Percentiles rank a stretch among this genome's conserved stretches.
phyloP scores from a whole-genome alignment of 2,797 vertebrate species.

The Gymnocypris eckloni region DNA sequence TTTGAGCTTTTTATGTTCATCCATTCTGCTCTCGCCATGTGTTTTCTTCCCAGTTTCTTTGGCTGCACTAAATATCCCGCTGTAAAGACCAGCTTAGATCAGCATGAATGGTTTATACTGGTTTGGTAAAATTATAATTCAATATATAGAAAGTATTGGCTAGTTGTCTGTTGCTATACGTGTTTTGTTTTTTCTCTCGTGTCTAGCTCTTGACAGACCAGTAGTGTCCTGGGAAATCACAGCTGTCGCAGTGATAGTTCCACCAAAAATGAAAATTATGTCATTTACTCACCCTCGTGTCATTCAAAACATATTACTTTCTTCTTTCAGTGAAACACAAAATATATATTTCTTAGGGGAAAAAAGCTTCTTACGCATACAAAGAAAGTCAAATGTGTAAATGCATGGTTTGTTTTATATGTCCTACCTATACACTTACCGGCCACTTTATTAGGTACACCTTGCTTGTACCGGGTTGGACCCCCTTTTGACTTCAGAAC shows the following conservation, averaged over 20 bases:
- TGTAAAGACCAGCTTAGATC: background rate
- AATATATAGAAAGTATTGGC: background rate
- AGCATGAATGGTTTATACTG: background rate
- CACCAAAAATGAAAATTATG: background rate
- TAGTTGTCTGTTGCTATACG: background rate
- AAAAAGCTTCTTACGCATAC: background rate
- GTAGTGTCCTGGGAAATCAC: background rate
- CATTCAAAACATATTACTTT: background rate
- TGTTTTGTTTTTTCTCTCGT: background rate
- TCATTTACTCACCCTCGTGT: background rate
- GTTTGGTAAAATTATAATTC: background rate
- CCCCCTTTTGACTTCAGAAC: no score
- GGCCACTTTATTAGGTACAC: no score
- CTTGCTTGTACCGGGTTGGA: no score
- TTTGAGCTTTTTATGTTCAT: conserved; percentile 20
- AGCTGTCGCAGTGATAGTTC: background rate
- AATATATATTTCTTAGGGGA: background rate
- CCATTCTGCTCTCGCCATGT: background rate
- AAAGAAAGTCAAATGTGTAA: background rate
- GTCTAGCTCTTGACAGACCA: background rate
- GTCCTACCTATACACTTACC: no score
- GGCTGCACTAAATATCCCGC: background rate
- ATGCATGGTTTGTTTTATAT: no score
- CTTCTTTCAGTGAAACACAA: background rate
- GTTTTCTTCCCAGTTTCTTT: conserved; percentile 19